Evolutionary conservation across 2,888 invertebrate genomes (phyloP), one percentile per base, ranked within the genome.

Genomic region (Balanococcus diminutus): DNA sequence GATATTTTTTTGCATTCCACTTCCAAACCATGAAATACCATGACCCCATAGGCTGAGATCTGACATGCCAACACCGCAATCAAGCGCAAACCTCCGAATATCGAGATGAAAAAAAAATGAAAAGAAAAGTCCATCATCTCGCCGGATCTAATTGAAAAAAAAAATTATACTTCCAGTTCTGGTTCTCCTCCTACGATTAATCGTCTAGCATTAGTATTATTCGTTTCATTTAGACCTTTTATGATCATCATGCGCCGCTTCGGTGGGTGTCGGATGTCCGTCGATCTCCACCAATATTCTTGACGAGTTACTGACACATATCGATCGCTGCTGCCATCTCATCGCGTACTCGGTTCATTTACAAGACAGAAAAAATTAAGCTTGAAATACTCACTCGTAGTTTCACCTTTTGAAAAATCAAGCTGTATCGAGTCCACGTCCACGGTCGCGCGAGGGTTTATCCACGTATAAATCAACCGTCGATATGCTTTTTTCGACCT

Each of bases 381-480:
- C 42, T 42, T 5, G 16, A n/a, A n/a, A n/a, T n/a, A n/a, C n/a
- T n/a, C n/a, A n/a, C n/a, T n/a, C n/a, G 22, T 56, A 72, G 72
- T 72, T 72, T 72, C 72, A 28, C 72, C 31, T 19, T 72, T 72
- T 72, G 72, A 72, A 72, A 72, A 72, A 72, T 28, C 42, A 14
- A 42, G 9, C 42, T 42, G 0, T 11, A 16, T 42, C 42, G 16
- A 16, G 3, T 42, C 16, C 16, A 31, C 11, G 3, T 42, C 16
- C 16, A 31, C 11, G 16, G 28, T 31, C 72, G 14, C 42, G 5
- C 14, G 16, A 42, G 16, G 1, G 42, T 16, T 42, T 42, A 36
- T 36, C n/a, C n/a, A n/a, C n/a, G n/a, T 61, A 72, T 72, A 72
- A 72, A 72, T 72, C 72, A 72, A 61, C 9, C 56, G 5, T 11